These are phyloP conservation scores for Sycophaga agraensis DNA, from an alignment of 1,140 invertebrate species.

Conservation along the genomic window DNA sequence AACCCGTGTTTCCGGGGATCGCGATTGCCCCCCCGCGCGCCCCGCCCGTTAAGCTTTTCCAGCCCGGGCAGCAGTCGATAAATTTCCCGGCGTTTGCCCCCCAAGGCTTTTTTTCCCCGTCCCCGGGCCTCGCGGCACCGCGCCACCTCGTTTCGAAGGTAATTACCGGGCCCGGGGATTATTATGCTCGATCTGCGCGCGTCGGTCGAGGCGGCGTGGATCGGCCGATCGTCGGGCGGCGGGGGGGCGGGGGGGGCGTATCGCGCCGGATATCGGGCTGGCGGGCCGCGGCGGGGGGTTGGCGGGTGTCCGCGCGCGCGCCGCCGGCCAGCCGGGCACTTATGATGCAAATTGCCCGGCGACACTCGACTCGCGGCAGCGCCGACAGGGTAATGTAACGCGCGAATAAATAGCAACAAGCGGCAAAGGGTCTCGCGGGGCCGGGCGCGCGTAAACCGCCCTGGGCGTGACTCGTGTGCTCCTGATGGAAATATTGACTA, in stretches of 20 bases:
- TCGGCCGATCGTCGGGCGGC: not conserved
- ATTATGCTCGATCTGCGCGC: too few species aligned
- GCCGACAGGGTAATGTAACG: constrained; percentile 58
- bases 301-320: not conserved
- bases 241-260: not conserved
- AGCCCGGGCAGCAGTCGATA: too few species aligned
- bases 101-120: too few species aligned
- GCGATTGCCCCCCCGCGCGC: too few species aligned
- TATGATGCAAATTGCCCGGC: constrained; percentile 55
- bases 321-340: constrained; percentile 38
- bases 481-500: constrained; percentile 61
- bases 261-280: not conserved
- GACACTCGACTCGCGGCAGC: constrained; percentile 50
- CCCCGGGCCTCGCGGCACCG: too few species aligned
- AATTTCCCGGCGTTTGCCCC: not conserved
- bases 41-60: too few species aligned
- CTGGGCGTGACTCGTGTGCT: constrained; percentile 58
- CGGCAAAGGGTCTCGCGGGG: constrained; percentile 45
- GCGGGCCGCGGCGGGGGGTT: not conserved
- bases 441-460: constrained; percentile 49
- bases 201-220: too few species aligned
- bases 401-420: constrained; percentile 60
- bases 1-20: too few species aligned
- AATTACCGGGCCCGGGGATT: too few species aligned
- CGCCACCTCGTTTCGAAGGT: too few species aligned